A percentile compares a stretch with the other conserved stretches of the same genome.
These are phyloP conservation scores for Rattus norvegicus DNA, from an alignment of 2,113 vertebrate genomes.

Conservation along the genomic window DNA sequence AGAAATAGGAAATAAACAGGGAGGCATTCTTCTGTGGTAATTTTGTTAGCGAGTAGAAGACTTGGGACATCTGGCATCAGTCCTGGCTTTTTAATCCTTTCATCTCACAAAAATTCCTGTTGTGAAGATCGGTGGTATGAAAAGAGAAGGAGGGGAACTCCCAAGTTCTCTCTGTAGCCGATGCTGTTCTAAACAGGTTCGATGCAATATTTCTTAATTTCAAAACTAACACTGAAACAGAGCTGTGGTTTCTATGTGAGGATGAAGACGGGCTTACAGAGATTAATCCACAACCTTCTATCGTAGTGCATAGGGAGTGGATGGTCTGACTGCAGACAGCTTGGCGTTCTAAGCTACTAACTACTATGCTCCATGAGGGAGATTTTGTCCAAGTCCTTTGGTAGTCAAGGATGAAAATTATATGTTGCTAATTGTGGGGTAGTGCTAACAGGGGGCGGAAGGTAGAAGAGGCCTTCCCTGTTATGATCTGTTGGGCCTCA, in stretches of 20 bases:
- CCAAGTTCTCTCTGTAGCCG: background rate
- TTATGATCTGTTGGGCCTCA: background rate
- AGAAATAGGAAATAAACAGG: background rate
- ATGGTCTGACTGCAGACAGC: background rate
- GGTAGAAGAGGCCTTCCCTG: background rate
- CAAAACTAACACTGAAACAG: background rate
- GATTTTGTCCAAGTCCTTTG: background rate
- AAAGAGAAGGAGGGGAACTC: background rate
- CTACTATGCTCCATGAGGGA: background rate
- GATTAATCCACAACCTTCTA: background rate
- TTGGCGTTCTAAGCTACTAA: background rate
- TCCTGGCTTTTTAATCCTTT: background rate
- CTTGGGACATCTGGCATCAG: background rate
- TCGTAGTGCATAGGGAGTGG: background rate
- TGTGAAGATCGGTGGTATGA: background rate
- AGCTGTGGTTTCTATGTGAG: background rate
- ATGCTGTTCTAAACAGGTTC: background rate
- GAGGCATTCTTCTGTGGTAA: background rate
- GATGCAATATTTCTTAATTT: background rate
- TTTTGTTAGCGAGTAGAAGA: background rate
- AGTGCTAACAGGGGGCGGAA: background rate
- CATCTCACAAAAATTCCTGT: background rate
- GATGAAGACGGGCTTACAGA: background rate
- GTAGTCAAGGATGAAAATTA: constrained; percentile 2
- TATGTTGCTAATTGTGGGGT: background rate